Evolutionary conservation across 1,140 invertebrate species (phyloP).

Genomic region (Heliothis subflexa): DNA sequence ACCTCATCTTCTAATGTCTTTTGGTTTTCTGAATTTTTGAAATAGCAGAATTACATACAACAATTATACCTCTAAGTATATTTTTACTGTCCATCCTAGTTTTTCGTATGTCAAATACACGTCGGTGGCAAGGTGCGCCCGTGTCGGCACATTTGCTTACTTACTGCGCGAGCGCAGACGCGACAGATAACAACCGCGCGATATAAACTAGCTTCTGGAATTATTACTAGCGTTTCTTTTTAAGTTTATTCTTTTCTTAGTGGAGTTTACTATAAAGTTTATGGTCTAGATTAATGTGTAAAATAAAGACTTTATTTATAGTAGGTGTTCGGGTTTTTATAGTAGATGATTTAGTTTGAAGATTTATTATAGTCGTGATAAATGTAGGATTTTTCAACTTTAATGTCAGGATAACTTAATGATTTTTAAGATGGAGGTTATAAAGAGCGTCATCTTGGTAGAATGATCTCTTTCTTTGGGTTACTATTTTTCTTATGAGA

Average conservation of each 20-base stretch:
- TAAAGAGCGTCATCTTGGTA: too few species aligned
- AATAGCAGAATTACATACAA: too few species aligned
- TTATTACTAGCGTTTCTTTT: slow-evolving; percentile 20
- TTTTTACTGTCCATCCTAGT: not conserved
- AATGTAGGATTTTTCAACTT: too few species aligned
- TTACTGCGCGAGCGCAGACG: slow-evolving; percentile 11
- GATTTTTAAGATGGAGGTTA: not conserved
- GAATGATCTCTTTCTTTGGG: too few species aligned
- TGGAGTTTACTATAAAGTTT: not conserved
- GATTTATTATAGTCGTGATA: too few species aligned
- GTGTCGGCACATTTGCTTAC: slow-evolving; percentile 43
- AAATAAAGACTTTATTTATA: not conserved
- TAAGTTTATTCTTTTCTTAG: not conserved
- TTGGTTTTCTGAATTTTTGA: too few species aligned
- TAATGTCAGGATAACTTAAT: too few species aligned
- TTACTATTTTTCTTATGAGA: too few species aligned
- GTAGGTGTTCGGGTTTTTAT: not conserved
- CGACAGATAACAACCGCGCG: slow-evolving; percentile 25
- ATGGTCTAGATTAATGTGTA: not conserved
- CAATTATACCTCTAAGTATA: not conserved
- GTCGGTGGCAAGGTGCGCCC: slow-evolving; percentile 33
- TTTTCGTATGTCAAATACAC: slow-evolving; percentile 14
- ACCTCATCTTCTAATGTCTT: too few species aligned
- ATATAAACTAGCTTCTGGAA: slow-evolving; percentile 37
- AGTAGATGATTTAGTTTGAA: not conserved